Conservation (phyloP, 2,888 invertebrate species). For the Didymodactylos carnosus region DNA sequence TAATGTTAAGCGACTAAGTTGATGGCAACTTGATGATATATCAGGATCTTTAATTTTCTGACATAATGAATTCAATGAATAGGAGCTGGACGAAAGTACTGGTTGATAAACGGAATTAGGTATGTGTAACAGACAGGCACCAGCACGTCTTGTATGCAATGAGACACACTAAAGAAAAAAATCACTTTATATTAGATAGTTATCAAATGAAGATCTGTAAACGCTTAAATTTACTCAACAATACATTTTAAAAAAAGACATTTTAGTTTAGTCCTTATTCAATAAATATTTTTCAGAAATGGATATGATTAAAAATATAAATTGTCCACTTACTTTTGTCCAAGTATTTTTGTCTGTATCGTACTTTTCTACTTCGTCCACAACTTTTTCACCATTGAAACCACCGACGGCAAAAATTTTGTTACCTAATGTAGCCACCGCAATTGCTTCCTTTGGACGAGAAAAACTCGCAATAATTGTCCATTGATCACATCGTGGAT, state of each 20-base stretch:
- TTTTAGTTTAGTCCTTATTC: too few relatives aligned
- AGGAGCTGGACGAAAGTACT: neutral
- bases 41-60: neutral
- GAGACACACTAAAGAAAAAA: constrained; percentile 47
- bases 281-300: too few relatives aligned
- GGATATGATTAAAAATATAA: neutral
- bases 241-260: too few relatives aligned
- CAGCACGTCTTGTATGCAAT: constrained; percentile 62
- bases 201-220: neutral
- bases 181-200: neutral
- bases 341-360: constrained; percentile 47
- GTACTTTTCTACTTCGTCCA: constrained; percentile 61
- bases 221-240: too few relatives aligned
- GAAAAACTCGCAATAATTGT: constrained; percentile 60
- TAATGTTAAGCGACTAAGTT: neutral
- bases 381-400: constrained; percentile 66
- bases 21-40: neutral
- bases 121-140: constrained; percentile 55
- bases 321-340: constrained; percentile 36
- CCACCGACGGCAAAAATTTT: constrained; percentile 64
- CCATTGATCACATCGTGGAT: constrained; percentile 61
- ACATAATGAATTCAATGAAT: neutral
- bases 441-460: constrained; percentile 65
- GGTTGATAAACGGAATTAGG: constrained; percentile 8
- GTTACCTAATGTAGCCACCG: constrained; percentile 64